phyloP scores from a whole-genome alignment of 2,888 invertebrate genomes.

The Tetramorium bicarinatum region DNA sequence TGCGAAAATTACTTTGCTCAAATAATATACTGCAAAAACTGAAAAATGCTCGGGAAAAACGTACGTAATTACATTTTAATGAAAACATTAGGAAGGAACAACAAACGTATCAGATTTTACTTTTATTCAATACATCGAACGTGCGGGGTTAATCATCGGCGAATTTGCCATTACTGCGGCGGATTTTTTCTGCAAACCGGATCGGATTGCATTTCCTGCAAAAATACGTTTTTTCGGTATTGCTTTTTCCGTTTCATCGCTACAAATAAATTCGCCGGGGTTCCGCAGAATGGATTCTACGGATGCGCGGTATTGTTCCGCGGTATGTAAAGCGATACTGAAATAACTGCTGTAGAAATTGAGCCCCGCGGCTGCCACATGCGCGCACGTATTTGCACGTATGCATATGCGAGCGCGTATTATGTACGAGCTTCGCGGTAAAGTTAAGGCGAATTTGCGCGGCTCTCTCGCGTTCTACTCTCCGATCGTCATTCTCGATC shows the following conservation, averaged over 20 bases:
- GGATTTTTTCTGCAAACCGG: conserved; percentile 45
- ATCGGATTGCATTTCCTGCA: conserved; percentile 52
- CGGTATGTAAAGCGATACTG: conserved; percentile 58
- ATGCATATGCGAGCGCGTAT: conserved; percentile 47
- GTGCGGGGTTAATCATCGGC: conserved; percentile 40
- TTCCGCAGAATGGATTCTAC: conserved; percentile 45
- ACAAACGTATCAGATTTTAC: conserved; percentile 29
- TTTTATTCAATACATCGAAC: conserved; percentile 37
- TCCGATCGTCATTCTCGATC: not conserved
- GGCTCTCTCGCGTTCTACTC: not conserved
- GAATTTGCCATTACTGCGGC: conserved; percentile 41
- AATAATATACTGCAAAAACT: not conserved
- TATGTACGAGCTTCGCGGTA: conserved; percentile 29
- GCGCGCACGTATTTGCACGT: conserved; percentile 32
- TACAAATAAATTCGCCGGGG: conserved; percentile 54
- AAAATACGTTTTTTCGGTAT: conserved; percentile 57
- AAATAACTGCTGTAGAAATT: conserved; percentile 58
- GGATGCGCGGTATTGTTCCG: conserved; percentile 32
- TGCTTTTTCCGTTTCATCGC: conserved; percentile 58
- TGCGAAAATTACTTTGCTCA: not conserved
- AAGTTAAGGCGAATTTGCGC: conserved; percentile 44
- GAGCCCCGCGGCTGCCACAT: conserved; percentile 48
- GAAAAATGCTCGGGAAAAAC: not conserved
- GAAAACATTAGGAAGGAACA: not conserved
- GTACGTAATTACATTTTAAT: conserved; percentile 16